Evolutionary conservation across 2,113 vertebrate species (phyloP), one percentile per base, ranked within the genome.

Genomic region (Erinaceus europaeus): DNA sequence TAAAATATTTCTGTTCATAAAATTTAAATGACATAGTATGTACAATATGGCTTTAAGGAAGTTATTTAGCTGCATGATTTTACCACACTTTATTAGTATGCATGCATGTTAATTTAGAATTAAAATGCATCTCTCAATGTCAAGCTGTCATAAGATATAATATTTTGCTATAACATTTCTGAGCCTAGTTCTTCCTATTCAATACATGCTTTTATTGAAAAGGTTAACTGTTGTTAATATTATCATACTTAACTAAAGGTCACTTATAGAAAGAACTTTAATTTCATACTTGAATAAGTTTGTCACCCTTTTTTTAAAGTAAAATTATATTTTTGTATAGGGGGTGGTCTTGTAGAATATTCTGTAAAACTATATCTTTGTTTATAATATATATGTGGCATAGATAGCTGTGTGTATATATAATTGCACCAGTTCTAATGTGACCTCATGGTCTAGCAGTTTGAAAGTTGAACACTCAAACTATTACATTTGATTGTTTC

Each of bases 1-100:
- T 95, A 96, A 97, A 96, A 96, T 92, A 83, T 91, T 68, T 42
- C 20, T 53, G 17, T 91, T 95, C 91, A 96, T 97, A 96, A 97
- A 95, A 96, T 94, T 95, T 89, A 91, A 87, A 94, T 93, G 90
- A 94, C 84, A 93, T 94, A 95, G 85, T 18, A n/a, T 85, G 48
- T 67, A 94, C 92, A 93, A 77, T 95, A 64, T 85, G 95, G 84
- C 89, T 95, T 94, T 92, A 59, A 53, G 72, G 95, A 91, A 88
- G 84, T 91, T 95, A 88, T 86, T 89, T 93, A 94, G 91, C 93
- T 89, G 44, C 46, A 94, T 92, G 94, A 95, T 94, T 93, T 40
- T 42, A 80, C 32, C 50, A 44, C 92, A 93, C 85, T n/a, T 42
- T 90, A 59, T 89, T 93, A 89, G 42, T 95, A 75, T 64, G 4